phyloP scores from a whole-genome alignment of 1,140 invertebrate genomes.

The Galleria mellonella region DNA sequence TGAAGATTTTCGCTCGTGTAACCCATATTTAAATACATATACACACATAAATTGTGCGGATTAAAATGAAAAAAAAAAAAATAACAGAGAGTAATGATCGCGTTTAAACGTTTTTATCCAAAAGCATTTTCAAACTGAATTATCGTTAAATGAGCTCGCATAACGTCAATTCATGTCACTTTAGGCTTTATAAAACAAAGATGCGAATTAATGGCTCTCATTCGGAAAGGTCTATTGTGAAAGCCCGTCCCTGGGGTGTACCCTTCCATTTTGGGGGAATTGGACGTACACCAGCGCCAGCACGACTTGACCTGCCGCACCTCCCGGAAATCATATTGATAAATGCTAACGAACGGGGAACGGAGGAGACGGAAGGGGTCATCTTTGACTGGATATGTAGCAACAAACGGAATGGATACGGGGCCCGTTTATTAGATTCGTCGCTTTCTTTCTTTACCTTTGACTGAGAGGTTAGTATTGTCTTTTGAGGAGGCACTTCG shows the following conservation, averaged over 20 bases:
- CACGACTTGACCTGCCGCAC: conserved; percentile 28
- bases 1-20: too few species aligned
- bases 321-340: conserved; percentile 37
- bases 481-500: conserved; percentile 45
- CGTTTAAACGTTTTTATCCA: conserved; percentile 26
- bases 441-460: conserved; percentile 67
- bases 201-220: conserved; percentile 68
- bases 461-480: conserved; percentile 55
- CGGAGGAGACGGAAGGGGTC: conserved; percentile 28
- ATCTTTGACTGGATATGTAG: conserved; percentile 34
- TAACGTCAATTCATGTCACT: conserved; percentile 59
- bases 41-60: too few species aligned
- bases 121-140: conserved; percentile 44
- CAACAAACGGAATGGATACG: conserved; percentile 61
- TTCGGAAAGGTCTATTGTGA: conserved; percentile 64
- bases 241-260: conserved; percentile 53
- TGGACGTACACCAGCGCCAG: conserved; percentile 55
- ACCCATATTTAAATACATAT: too few species aligned
- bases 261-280: conserved; percentile 68
- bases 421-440: conserved; percentile 64
- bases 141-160: conserved; percentile 54
- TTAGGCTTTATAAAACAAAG: conserved; percentile 67
- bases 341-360: conserved; percentile 24
- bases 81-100: conserved; percentile 16
- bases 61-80: conserved; percentile 1